Conservation (phyloP, 2,113 vertebrate genomes). For the Heptranchias perlo region DNA sequence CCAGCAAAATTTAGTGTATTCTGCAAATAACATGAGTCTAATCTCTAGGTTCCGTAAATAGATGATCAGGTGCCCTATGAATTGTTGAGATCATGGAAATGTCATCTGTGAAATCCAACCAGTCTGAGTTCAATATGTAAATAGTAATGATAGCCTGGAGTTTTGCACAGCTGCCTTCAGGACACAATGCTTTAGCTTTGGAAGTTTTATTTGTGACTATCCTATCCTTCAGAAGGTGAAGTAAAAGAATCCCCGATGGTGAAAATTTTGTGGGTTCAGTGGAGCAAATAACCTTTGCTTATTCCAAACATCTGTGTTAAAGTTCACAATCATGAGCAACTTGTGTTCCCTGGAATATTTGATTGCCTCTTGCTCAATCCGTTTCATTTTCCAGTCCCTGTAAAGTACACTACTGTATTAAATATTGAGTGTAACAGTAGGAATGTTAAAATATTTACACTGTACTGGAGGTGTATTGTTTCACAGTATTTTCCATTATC, state of each 20-base stretch:
- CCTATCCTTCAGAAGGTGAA: neutral
- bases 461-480: neutral
- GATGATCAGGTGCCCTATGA: neutral
- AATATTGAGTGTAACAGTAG: constrained; percentile 16
- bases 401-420: constrained; percentile 10
- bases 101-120: neutral
- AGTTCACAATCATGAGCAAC: neutral
- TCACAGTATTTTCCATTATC: constrained; percentile 5
- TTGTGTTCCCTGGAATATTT: neutral
- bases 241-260: neutral
- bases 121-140: neutral
- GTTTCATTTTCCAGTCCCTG: neutral
- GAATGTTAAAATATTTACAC: constrained; percentile 5
- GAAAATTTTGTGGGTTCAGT: neutral
- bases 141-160: neutral
- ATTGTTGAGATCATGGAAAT: neutral
- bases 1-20: neutral
- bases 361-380: neutral
- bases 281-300: neutral
- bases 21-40: neutral
- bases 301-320: neutral
- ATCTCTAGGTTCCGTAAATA: neutral
- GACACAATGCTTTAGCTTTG: neutral
- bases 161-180: neutral
- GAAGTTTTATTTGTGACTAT: neutral